Evolutionary conservation across 2,888 invertebrate genomes (phyloP).

Genomic region (Axea sp.): DNA sequence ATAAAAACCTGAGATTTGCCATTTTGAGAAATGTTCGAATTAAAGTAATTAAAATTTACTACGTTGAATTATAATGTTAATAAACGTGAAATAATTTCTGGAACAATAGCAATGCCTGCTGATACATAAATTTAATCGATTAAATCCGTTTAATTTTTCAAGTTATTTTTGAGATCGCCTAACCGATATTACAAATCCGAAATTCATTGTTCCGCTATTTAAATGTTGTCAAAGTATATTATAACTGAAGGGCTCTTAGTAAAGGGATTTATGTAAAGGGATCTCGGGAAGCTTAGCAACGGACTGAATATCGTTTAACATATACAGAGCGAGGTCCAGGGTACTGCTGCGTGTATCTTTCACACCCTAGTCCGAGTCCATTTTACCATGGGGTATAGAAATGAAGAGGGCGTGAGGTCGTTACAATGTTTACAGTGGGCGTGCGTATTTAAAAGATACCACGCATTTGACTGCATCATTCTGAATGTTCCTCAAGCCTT

Average conservation of each 20-base stretch:
- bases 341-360: constrained; percentile 56
- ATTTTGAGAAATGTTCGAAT: no score
- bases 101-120: no score
- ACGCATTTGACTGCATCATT: constrained; percentile 29
- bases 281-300: constrained; percentile 51
- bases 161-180: no score
- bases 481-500: constrained; percentile 20
- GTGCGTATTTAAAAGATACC: constrained; percentile 46
- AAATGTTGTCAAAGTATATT: constrained; percentile 50
- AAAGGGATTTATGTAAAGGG: constrained; percentile 51
- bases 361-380: constrained; percentile 55
- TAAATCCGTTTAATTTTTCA: no score
- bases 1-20: no score
- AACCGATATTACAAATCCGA: constrained; percentile 5
- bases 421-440: constrained; percentile 54
- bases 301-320: constrained; percentile 48
- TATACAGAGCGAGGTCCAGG: constrained; percentile 37
- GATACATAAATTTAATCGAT: no score
- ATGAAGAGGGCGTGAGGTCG: constrained; percentile 55
- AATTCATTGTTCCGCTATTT: constrained; percentile 26
- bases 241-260: constrained; percentile 53
- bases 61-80: no score
- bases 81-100: no score
- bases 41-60: no score
- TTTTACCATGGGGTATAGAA: constrained; percentile 33